These are phyloP conservation scores for Pheosia gnoma DNA, from an alignment of 2,888 invertebrate genomes.

Conservation along the genomic window DNA sequence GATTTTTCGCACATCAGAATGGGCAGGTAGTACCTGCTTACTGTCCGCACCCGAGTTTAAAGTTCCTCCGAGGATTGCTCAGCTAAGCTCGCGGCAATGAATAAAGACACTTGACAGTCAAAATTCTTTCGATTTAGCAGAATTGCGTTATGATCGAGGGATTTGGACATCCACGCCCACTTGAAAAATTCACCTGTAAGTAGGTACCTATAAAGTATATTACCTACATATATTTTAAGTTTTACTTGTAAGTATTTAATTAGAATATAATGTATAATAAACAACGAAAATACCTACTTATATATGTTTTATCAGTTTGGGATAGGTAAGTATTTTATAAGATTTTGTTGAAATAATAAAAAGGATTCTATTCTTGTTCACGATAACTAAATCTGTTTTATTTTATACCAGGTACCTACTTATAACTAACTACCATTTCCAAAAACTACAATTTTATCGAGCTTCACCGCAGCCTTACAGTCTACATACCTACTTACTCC, in stretches of 20 bases:
- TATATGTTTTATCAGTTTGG: constrained; percentile 20
- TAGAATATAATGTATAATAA: background rate
- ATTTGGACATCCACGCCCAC: too few relatives aligned
- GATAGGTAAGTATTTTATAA: constrained; percentile 19
- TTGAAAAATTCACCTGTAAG: background rate
- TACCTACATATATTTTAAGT: background rate
- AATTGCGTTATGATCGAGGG: too few relatives aligned
- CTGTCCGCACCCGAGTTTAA: too few relatives aligned
- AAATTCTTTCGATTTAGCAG: too few relatives aligned
- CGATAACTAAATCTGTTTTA: constrained; percentile 21
- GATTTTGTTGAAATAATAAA: constrained; percentile 36
- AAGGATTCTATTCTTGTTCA: constrained; percentile 37
- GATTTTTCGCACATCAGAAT: background rate
- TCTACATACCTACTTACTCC: too few relatives aligned
- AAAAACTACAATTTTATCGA: too few relatives aligned
- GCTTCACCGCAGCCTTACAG: too few relatives aligned
- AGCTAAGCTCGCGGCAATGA: too few relatives aligned
- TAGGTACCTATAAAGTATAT: background rate
- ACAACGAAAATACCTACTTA: constrained; percentile 37
- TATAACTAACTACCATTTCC: too few relatives aligned
- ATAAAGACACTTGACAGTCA: too few relatives aligned
- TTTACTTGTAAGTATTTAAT: too few relatives aligned
- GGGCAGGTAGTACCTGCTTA: background rate
- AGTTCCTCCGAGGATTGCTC: too few relatives aligned
- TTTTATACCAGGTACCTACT: background rate